Percentiles rank a stretch among this genome's conserved stretches.
phyloP scores from a whole-genome alignment of 2,888 invertebrate genomes.

The Netelia inedita region DNA sequence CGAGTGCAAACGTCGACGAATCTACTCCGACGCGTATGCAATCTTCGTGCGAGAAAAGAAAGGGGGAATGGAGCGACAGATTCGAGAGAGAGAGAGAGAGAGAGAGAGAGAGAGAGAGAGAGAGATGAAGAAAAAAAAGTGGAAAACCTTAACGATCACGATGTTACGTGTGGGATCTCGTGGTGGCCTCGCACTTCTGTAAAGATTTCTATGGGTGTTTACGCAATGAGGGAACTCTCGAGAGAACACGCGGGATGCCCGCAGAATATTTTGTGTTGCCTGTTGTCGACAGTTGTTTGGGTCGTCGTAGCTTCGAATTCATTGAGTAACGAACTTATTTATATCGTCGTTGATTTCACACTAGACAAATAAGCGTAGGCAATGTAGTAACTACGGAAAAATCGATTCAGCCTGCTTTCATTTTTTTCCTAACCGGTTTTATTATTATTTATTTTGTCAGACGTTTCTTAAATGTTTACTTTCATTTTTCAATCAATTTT shows the following conservation, averaged over 20 bases:
- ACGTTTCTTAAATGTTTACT: too few species aligned
- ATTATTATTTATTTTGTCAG: background rate
- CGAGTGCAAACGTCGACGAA: conserved; percentile 9
- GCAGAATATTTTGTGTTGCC: conserved; percentile 50
- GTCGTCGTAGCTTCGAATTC: conserved; percentile 34
- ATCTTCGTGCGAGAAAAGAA: conserved; percentile 30
- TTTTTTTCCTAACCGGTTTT: background rate
- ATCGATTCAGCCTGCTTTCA: conserved; percentile 2
- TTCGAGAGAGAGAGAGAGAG: background rate
- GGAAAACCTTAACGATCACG: conserved; percentile 54
- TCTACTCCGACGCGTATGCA: conserved; percentile 1
- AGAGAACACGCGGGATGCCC: conserved; percentile 21
- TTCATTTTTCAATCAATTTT: too few species aligned
- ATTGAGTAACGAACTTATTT: conserved; percentile 56
- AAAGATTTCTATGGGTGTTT: conserved; percentile 61
- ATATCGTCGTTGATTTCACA: conserved; percentile 54
- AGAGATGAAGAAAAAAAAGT: conserved; percentile 16
- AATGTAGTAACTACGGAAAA: background rate
- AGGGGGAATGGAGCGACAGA: conserved; percentile 2
- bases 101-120: background rate
- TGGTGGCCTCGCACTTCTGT: conserved; percentile 39
- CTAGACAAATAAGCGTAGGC: conserved; percentile 26
- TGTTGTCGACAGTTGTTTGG: conserved; percentile 38
- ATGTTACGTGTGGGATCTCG: conserved; percentile 58
- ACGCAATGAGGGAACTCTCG: conserved; percentile 47